Evolutionary conservation across 2,113 vertebrate species (phyloP), one percentile per base, ranked within the genome.

Genomic region (Alligator mississippiensis): DNA sequence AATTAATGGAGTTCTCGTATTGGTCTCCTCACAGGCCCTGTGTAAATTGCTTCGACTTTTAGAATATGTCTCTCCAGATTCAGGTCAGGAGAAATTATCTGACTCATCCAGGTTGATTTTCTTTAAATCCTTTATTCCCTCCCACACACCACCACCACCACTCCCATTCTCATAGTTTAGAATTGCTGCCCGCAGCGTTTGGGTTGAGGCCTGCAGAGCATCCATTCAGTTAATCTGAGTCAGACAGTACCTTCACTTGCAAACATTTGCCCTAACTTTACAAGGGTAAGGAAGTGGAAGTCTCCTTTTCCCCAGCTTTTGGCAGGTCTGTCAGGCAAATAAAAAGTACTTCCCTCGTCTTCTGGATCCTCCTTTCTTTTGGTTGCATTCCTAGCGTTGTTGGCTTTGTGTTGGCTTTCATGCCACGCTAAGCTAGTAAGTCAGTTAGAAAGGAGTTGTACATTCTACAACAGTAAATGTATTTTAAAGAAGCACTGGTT

Each of bases 251-350:
- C 79, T 0, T 0, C 21, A 16, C 64, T 59, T 6, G 68, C 55
- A 60, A 3, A 28, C 19, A 58, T 66, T 55, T 77, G 54, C 12
- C 70, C 8, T 8, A 0, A 1, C 59, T 60, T 60, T 60, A 21
- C 59, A 15, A 4, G 22, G 58, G 58, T 18, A 4, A 1, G 16
- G 8, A 54, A 47, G 1, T 5, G 58, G 62, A 76, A 9, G 54
- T 3, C 1, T 34, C 57, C 30, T 6, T 6, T 18, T 10, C 2
- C 2, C 2, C 5, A 16, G 22, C 9, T 18, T 24, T 0, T 11
- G 54, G 62, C 61, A 38, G 9, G 18, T 22, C 1, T 4, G 12
- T 1, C 30, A 60, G 22, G 78, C 61, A 61, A 70, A 22, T 2
- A 19, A 2, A 62, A 70, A 72, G 64, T 9, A 17, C 34, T 19